Evolutionary conservation across 2,888 invertebrate species (phyloP), one percentile per base, ranked within the genome.

Genomic region (Drosophila multiciliata): DNA sequence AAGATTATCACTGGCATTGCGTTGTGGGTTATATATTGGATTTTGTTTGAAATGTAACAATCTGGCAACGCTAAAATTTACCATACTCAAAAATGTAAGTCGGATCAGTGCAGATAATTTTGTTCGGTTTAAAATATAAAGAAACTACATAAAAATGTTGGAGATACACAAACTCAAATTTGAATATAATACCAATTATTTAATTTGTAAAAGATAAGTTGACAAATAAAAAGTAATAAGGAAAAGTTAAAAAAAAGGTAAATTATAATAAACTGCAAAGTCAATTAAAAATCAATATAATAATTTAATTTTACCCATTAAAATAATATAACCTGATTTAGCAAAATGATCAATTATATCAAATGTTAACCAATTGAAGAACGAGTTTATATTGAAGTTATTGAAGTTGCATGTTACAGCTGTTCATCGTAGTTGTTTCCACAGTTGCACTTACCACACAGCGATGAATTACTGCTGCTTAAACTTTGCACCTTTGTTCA

Each of bases 401-500:
- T 4, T 23, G 8, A 8, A 8, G 40, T 17, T 38, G 38, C 3
- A 45, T 7, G 20, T 1, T 45, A 12, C 12, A 12, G 42, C 42
- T 45, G 20, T 6, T 3, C 7, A 11, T 11, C 11, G 11, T 3
- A 20, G 20, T 42, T 32, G 57, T 38, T 54, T 29, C 20, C 7
- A 58, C 66, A 59, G 63, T 59, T 40, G 57, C 60, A 58, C 53
- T 29, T 40, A 50, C 20, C 60, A 53, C 62, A 67, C 75, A 66
- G 65, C 73, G 70, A 73, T 75, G 72, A 75, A 73, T 66, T 60
- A 45, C 62, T 52, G 61, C 63, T 69, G 64, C 58, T 73, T 64
- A 63, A 75, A 67, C 78, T 70, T 69, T 70, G 72, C 36, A 12
- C 17, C 61, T 59, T 33, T 29, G 40, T 48, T 54, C 42, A 49